Percentiles rank a stretch among this genome's conserved stretches.
These are phyloP conservation scores for Copsychus sechellarum DNA, from an alignment of 2,113 vertebrate genomes.

Conservation along the genomic window DNA sequence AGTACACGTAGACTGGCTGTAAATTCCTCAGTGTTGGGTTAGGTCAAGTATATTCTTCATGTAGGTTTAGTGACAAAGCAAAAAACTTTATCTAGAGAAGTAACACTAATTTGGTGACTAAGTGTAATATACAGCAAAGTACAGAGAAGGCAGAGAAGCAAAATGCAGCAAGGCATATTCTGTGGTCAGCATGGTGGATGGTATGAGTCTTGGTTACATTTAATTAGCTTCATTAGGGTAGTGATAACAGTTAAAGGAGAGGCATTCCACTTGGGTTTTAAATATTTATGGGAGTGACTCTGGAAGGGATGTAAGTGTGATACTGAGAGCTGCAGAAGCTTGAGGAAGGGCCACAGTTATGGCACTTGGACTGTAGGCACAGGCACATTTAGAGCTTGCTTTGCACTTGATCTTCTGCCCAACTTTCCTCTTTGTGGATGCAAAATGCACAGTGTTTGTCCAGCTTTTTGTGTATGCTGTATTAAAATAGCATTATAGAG, in stretches of 20 bases:
- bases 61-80: neutral
- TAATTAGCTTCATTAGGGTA: neutral
- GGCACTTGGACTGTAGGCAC: neutral
- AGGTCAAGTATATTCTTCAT: neutral
- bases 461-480: neutral
- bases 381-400: neutral
- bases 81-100: neutral
- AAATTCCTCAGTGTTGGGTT: neutral
- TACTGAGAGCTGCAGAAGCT: neutral
- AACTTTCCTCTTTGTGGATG: neutral
- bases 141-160: neutral
- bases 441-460: neutral
- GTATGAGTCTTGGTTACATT: neutral
- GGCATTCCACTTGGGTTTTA: neutral
- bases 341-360: neutral
- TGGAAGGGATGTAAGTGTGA: neutral
- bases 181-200: neutral
- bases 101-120: neutral
- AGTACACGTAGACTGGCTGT: neutral
- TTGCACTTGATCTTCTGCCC: constrained; percentile 2
- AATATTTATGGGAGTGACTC: neutral
- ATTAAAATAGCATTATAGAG: neutral
- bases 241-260: neutral
- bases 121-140: neutral
- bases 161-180: neutral